Percentiles rank a stretch among this genome's conserved stretches.
Evolutionary conservation across 2,113 vertebrate genomes (phyloP).

Genomic region (Nothobranchius kuhntae): DNA sequence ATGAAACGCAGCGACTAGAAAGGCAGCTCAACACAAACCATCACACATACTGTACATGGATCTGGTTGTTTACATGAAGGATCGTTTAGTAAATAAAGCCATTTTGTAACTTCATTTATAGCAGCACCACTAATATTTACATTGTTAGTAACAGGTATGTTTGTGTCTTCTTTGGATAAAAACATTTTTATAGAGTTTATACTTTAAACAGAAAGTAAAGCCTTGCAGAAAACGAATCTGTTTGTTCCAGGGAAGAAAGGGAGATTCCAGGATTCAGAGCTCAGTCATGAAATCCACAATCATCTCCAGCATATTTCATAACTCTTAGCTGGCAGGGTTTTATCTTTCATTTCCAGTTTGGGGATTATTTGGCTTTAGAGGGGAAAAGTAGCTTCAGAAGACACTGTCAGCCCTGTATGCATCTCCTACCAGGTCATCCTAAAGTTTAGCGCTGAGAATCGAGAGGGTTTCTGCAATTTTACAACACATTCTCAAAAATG

Average conservation of each 20-base stretch:
- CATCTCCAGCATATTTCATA: conserved; percentile 18
- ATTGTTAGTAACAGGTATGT: neutral
- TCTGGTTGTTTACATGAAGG: neutral
- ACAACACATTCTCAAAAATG: too few species aligned
- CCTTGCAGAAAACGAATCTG: conserved; percentile 28
- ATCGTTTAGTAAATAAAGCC: too few species aligned
- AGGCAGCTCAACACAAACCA: neutral
- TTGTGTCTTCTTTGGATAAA: neutral
- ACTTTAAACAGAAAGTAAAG: neutral
- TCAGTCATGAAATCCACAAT: conserved; percentile 28
- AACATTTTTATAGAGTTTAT: too few species aligned
- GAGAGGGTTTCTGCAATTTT: too few species aligned
- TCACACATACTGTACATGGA: neutral
- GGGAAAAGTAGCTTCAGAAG: conserved; percentile 28
- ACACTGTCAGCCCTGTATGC: conserved; percentile 53
- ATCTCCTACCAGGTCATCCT: conserved; percentile 35
- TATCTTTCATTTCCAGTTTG: conserved; percentile 39
- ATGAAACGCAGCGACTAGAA: neutral
- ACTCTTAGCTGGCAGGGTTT: conserved; percentile 1
- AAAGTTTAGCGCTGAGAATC: too few species aligned
- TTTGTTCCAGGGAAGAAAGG: conserved; percentile 26
- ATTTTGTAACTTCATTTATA: too few species aligned
- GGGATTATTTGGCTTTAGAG: conserved; percentile 31
- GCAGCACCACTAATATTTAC: neutral
- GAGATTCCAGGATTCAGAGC: conserved; percentile 39